Base-by-base conservation (phyloP, 2,797 vertebrate species). In the Rhadinocentrus ornatus region DNA sequence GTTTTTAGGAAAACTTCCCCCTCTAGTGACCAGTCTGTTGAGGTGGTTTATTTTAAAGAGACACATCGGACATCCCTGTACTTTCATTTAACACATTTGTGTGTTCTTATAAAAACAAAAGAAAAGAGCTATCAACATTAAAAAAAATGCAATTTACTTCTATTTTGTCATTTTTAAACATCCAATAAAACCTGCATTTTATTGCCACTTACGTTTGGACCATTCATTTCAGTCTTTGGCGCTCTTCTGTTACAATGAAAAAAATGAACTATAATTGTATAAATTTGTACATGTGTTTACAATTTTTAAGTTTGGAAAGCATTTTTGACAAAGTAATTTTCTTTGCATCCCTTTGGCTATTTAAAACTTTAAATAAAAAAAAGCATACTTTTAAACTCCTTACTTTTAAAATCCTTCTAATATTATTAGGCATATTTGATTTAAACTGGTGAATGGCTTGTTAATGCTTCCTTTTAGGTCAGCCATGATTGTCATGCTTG, bases 1-100 rank as follows among this genome's bases (percentile, higher is more conserved):
- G 4, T 66, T 73, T 80, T 37, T 58, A 27, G 11, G 20, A 37
- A 66, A 83, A 74, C 52, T 1, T 48, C 48, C 4, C 90, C 86
- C 74, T 80, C 89, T 86, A 82, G 84, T 87, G 88, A 80, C 1
- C 59, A 68, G 10, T 37, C n/a, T 37, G 32, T 29, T 16, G 31
- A 10, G 10, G 3, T 48, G 13, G 15, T 64, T 4, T 58, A 59
- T 44, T 22, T 34, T 20, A 16, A 44, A 44, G 27, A 11, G 15
- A 13, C 48, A 50, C 48, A 22, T 22, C 24, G 13, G 11, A 52
- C 24, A 10, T 8, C 10, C 2, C 6, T 48, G 16, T 20, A 16
- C 41, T 48, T n/a, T 9, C n/a, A 48, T 48, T 48, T 7, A n/a
- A 48, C 18, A 48, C 18, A 22, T n/a, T 22, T 9, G 22, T 11